Evolutionary conservation across 2,888 invertebrate genomes (phyloP).

Genomic region (Lypha dubia): DNA sequence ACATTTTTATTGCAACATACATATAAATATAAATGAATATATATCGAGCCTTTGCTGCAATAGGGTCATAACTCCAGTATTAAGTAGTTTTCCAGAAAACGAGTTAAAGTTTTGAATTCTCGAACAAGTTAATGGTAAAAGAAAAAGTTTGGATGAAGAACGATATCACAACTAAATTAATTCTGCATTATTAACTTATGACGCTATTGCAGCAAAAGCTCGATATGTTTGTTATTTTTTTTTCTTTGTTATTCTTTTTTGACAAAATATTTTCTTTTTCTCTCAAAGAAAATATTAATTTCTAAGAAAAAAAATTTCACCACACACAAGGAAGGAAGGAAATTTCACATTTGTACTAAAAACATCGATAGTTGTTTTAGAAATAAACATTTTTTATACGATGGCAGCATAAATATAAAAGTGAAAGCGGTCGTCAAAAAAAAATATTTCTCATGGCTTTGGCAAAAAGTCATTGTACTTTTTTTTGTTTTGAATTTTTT

Average conservation of each 20-base stretch:
- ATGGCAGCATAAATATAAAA: slow-evolving; percentile 8
- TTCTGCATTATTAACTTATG: no score
- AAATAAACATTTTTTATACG: slow-evolving; percentile 20
- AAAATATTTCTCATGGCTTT: slow-evolving; percentile 8
- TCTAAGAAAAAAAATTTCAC: slow-evolving; percentile 28
- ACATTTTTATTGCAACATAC: slow-evolving; percentile 35
- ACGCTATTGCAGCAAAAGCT: no score
- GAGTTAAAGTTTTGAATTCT: no score
- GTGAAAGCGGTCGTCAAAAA: background rate
- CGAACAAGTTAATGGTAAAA: no score
- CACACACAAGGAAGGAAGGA: slow-evolving; percentile 50
- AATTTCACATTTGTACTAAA: slow-evolving; percentile 19
- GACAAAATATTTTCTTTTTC: background rate
- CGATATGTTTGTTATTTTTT: no score
- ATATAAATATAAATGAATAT: no score
- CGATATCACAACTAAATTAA: no score
- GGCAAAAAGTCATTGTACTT: slow-evolving; percentile 16
- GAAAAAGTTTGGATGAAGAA: no score
- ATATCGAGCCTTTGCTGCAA: no score
- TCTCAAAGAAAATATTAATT: background rate
- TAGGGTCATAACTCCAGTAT: no score
- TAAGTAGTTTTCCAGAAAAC: no score
- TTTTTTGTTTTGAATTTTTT: background rate
- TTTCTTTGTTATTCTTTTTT: no score
- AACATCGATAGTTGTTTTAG: slow-evolving; percentile 46